Conservation (phyloP, 2,113 vertebrate genomes). For the Prietella phreatophila region DNA sequence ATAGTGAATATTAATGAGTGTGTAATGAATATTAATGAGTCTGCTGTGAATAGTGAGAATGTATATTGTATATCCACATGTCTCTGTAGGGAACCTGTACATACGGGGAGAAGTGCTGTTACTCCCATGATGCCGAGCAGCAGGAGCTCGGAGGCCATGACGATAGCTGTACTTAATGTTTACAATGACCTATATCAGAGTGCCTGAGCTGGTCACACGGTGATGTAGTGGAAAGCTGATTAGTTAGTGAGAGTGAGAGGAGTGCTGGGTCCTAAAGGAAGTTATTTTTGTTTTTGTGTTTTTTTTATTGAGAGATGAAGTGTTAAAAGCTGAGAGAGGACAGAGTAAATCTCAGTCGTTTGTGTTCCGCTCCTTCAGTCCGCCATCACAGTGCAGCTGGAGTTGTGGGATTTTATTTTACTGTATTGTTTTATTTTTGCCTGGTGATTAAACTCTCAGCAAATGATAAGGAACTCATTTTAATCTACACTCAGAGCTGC, state of each 20-base stretch:
- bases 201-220: neutral
- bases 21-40: neutral
- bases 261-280: neutral
- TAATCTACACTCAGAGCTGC: neutral
- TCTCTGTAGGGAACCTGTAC: conserved; percentile 75
- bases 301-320: neutral
- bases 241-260: neutral
- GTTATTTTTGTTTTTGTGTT: neutral
- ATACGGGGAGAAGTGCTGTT: conserved; percentile 76
- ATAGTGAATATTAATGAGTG: neutral
- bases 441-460: conserved; percentile 12
- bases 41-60: neutral
- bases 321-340: neutral
- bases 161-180: neutral
- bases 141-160: conserved; percentile 40
- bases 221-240: neutral
- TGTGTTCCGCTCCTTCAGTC: neutral
- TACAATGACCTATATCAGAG: neutral
- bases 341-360: neutral
- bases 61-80: neutral
- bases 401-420: neutral
- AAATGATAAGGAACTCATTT: neutral
- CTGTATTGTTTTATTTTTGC: conserved; percentile 33
- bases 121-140: conserved; percentile 69
- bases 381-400: neutral